phyloP scores from a whole-genome alignment of 2,113 vertebrate genomes.

The Sinocyclocheilus grahami region DNA sequence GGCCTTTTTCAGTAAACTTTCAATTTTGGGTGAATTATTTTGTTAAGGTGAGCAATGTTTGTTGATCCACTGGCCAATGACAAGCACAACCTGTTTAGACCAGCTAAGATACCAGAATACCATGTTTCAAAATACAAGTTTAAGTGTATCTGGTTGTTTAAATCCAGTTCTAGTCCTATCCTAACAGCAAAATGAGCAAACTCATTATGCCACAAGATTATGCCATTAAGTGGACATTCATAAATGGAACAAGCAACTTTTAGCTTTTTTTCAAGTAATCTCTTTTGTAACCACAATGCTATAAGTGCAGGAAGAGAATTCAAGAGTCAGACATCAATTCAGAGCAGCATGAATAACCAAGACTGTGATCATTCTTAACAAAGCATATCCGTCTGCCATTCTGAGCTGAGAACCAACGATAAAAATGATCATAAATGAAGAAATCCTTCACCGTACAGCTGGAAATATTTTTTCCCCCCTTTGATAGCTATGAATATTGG shows the following conservation, averaged over 20 bases:
- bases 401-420: neutral
- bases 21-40: too few relatives aligned
- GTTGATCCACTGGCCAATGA: too few relatives aligned
- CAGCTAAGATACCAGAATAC: neutral
- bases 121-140: neutral
- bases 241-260: neutral
- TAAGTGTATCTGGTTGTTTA: neutral
- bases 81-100: neutral
- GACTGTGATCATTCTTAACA: conserved; percentile 17
- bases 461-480: neutral
- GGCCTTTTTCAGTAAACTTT: too few relatives aligned
- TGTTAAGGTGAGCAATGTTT: too few relatives aligned
- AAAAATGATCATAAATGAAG: neutral
- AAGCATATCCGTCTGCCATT: conserved; percentile 28
- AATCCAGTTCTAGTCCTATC: neutral
- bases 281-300: neutral
- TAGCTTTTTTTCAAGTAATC: too few relatives aligned
- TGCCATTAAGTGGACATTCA: neutral
- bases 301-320: neutral
- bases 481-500: conserved; percentile 24
- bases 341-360: neutral
- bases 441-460: conserved; percentile 15
- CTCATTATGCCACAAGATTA: neutral
- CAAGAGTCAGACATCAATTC: conserved; percentile 2
- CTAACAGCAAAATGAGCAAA: neutral